Evolutionary conservation across 2,888 invertebrate species (phyloP).

Genomic region (Limnephilus lunatus): DNA sequence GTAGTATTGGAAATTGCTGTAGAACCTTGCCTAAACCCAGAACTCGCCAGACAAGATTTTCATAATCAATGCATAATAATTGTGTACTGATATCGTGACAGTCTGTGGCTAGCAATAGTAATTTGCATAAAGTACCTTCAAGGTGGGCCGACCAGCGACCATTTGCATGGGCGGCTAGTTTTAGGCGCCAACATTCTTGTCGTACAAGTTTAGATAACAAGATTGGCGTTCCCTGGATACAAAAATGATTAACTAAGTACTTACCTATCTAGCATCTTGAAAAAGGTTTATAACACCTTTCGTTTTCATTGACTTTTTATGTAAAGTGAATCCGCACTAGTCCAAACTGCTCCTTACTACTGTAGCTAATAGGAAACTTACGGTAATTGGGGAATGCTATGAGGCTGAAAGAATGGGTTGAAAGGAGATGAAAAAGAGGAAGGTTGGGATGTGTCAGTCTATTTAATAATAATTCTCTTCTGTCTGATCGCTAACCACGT

Average conservation of each 20-base stretch:
- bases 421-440: too few relatives aligned
- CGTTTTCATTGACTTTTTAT: not conserved
- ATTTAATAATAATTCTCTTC: too few relatives aligned
- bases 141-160: not conserved
- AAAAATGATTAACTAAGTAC: not conserved
- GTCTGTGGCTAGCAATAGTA: conserved; percentile 17
- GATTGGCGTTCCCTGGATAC: conserved; percentile 13
- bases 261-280: not conserved
- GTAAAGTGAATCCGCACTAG: too few relatives aligned
- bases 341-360: too few relatives aligned
- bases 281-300: not conserved
- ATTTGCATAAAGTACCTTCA: conserved; percentile 40
- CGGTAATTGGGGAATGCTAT: too few relatives aligned
- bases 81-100: not conserved
- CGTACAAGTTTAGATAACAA: conserved; percentile 35
- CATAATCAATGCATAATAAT: conserved; percentile 10
- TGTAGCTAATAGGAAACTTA: too few relatives aligned
- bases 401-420: too few relatives aligned
- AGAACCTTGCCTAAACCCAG: not conserved
- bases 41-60: not conserved
- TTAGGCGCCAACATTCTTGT: conserved; percentile 52
- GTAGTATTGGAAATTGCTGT: not conserved
- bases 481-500: too few relatives aligned
- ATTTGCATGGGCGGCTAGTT: conserved; percentile 36
- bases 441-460: too few relatives aligned